These are phyloP conservation scores for Butastur rufipennis DNA, from an alignment of 2,113 vertebrate genomes.

Conservation along the genomic window DNA sequence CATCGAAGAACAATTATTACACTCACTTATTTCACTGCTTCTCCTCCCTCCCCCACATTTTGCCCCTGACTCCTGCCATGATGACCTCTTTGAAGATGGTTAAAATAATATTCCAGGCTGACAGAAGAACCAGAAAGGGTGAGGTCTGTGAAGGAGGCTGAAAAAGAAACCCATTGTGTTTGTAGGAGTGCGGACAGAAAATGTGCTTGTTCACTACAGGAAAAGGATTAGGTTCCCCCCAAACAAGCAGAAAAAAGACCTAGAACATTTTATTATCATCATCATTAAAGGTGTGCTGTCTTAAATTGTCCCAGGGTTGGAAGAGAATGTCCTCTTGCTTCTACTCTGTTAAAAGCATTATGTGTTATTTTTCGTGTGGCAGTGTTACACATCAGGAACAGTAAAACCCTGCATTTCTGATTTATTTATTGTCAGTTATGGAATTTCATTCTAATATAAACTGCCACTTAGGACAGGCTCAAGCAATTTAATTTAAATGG, in stretches of 20 bases:
- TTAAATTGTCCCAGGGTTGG: neutral
- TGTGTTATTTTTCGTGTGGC: neutral
- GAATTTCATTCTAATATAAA: neutral
- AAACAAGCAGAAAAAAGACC: neutral
- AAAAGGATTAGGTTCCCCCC: neutral
- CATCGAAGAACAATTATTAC: conserved; percentile 71
- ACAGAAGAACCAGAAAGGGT: conserved; percentile 14
- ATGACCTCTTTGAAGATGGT: conserved; percentile 73
- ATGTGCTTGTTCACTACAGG: neutral
- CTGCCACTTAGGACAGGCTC: neutral
- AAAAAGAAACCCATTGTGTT: neutral
- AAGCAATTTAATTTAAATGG: neutral
- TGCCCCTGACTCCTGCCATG: neutral
- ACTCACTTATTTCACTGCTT: conserved; percentile 50
- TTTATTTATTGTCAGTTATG: neutral
- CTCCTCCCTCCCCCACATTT: neutral
- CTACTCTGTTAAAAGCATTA: neutral
- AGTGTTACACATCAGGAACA: neutral
- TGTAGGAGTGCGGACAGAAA: neutral
- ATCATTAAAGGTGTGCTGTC: neutral
- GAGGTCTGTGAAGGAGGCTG: neutral
- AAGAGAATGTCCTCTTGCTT: neutral
- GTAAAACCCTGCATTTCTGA: neutral
- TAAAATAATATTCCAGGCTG: conserved; percentile 75
- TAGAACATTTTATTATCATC: neutral